Evolutionary conservation across 1,140 invertebrate species (phyloP).

Genomic region (Rhizoglyphus robini): DNA sequence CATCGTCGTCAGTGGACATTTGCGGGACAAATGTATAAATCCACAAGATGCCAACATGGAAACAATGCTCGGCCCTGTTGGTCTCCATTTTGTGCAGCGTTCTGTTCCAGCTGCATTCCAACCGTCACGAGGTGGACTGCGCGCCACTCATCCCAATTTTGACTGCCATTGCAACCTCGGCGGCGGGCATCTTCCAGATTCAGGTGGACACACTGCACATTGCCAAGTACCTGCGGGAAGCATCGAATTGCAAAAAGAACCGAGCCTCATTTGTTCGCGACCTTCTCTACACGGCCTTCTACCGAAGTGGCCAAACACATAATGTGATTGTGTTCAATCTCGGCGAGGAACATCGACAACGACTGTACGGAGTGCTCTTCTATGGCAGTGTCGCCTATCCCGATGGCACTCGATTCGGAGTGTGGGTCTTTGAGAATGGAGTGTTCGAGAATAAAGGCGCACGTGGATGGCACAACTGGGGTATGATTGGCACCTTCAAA

Average conservation of each 20-base stretch:
- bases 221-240: slow-evolving; percentile 8
- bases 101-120: neutral
- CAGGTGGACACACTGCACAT: slow-evolving; percentile 11
- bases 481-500: slow-evolving; percentile 18
- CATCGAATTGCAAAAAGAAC: slow-evolving; percentile 1
- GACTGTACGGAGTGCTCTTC: slow-evolving; percentile 4
- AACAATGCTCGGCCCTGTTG: neutral
- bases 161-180: slow-evolving; percentile 1
- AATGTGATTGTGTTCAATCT: slow-evolving; percentile 21
- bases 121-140: neutral
- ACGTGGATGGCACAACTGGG: slow-evolving; percentile 20
- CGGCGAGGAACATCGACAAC: slow-evolving; percentile 14
- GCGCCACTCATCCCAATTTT: slow-evolving; percentile 10
- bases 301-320: slow-evolving; percentile 2
- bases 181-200: neutral
- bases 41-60: neutral
- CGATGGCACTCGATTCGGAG: slow-evolving; percentile 11
- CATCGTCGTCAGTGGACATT: no score
- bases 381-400: slow-evolving; percentile 8
- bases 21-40: neutral
- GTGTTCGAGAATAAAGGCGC: slow-evolving; percentile 21
- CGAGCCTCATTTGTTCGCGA: slow-evolving; percentile 12
- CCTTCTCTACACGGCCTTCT: slow-evolving; percentile 16
- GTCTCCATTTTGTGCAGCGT: no score
- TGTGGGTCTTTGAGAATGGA: slow-evolving; percentile 21